Conservation (phyloP, 2,113 vertebrate genomes). For the Dendrocopos noguchii region DNA sequence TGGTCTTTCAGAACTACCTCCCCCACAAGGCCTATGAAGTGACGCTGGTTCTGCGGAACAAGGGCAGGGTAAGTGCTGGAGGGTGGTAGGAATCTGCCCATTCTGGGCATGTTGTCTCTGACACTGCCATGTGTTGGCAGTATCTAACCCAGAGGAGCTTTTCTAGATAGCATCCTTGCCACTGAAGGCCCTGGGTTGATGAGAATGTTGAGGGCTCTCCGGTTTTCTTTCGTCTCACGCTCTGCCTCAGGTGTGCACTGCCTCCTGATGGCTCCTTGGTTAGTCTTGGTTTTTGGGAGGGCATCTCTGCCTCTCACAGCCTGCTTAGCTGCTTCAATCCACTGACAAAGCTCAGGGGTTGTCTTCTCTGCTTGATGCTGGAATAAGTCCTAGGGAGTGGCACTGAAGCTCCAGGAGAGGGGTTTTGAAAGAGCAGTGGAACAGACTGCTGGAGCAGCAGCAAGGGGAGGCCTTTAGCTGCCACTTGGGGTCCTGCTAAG, state of each 20-base stretch:
- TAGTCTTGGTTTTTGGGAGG: too few species aligned
- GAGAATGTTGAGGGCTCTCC: too few species aligned
- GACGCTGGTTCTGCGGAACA: slow-evolving; percentile 79
- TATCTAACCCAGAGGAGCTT: too few species aligned
- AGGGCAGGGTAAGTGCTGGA: slow-evolving; percentile 78
- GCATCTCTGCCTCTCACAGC: too few species aligned
- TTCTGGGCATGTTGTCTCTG: not conserved
- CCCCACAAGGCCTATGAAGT: slow-evolving; percentile 81
- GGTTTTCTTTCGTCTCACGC: too few species aligned
- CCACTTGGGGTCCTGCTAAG: too few species aligned
- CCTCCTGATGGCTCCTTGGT: too few species aligned
- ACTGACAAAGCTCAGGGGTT: not conserved
- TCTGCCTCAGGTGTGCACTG: too few species aligned
- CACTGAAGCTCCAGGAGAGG: not conserved
- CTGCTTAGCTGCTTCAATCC: too few species aligned
- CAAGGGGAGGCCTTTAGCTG: too few species aligned
- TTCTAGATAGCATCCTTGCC: too few species aligned
- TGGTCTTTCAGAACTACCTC: slow-evolving; percentile 85
- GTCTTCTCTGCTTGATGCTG: not conserved
- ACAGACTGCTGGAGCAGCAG: not conserved
- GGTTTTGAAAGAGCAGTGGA: not conserved
- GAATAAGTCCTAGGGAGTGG: not conserved
- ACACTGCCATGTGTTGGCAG: not conserved
- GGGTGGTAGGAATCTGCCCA: not conserved
- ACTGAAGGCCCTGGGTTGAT: too few species aligned